These are phyloP conservation scores for Nyctibius grandis DNA, from an alignment of 2,797 vertebrate genomes.

Conservation along the genomic window DNA sequence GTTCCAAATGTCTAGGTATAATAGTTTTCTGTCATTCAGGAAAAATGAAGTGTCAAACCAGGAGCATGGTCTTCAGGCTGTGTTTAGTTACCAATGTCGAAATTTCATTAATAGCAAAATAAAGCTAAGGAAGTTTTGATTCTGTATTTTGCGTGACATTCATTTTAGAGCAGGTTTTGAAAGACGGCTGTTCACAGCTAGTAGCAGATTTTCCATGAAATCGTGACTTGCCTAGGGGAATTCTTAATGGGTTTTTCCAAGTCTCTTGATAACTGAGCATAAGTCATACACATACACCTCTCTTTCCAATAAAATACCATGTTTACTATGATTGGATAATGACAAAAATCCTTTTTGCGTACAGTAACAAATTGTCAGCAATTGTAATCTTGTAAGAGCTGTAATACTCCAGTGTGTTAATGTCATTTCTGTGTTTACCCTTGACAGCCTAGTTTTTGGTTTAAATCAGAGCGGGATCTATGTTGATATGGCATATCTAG, in stretches of 20 bases:
- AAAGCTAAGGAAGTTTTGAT: neutral
- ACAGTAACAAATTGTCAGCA: neutral
- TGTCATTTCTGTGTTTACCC: neutral
- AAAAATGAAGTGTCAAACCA: neutral
- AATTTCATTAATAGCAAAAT: neutral
- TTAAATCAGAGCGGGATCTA: neutral
- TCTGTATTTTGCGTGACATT: neutral
- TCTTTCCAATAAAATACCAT: neutral
- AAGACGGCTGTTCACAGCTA: conserved; percentile 15
- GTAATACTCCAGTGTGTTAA: neutral
- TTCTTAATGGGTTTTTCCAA: conserved; percentile 43
- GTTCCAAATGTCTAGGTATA: neutral
- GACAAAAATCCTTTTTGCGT: neutral
- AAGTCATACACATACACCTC: neutral
- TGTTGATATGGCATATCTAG: neutral
- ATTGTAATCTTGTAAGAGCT: neutral
- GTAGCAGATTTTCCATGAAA: neutral
- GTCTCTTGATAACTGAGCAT: conserved; percentile 7
- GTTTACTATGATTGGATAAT: neutral
- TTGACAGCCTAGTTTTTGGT: neutral
- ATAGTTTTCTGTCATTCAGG: neutral
- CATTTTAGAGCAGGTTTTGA: neutral
- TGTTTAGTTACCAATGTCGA: neutral
- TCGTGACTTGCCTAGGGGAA: neutral
- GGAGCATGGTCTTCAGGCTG: neutral